These are phyloP conservation scores for Ciconia boyciana DNA, from an alignment of 2,113 vertebrate species.

Conservation along the genomic window DNA sequence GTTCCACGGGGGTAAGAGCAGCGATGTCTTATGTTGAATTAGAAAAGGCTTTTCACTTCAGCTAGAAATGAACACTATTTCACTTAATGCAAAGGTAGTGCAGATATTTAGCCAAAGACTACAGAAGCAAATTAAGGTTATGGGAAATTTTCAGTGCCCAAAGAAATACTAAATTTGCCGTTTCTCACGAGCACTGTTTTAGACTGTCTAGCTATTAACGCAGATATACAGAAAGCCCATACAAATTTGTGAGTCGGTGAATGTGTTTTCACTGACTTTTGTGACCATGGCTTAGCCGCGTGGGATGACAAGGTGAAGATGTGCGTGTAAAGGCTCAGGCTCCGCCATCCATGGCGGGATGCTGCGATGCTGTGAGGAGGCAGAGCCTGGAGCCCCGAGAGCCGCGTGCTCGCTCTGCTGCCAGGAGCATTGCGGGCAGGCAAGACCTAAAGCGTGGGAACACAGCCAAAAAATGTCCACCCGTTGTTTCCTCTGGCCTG, in stretches of 20 bases:
- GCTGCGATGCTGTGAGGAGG: background rate
- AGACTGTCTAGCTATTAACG: rapidly evolving
- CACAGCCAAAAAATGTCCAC: background rate
- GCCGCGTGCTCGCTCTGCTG: rapidly evolving
- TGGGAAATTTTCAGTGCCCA: background rate
- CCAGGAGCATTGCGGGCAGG: rapidly evolving
- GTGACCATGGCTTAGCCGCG: background rate
- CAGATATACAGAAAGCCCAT: background rate
- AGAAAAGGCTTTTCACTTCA: background rate
- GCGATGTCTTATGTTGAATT: background rate
- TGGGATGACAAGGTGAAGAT: background rate
- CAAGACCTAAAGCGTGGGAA: background rate
- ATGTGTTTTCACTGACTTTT: background rate
- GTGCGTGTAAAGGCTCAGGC: background rate
- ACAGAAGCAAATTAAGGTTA: background rate
- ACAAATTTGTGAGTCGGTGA: background rate
- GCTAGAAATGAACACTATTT: background rate
- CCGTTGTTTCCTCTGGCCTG: background rate
- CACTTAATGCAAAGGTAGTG: background rate
- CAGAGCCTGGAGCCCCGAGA: background rate
- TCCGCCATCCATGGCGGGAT: background rate
- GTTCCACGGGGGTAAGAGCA: background rate
- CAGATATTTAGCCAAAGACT: background rate
- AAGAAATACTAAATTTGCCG: background rate
- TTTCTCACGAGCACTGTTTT: background rate